Evolutionary conservation across 2,797 vertebrate species (phyloP).

Genomic region (Lerista edwardsae): DNA sequence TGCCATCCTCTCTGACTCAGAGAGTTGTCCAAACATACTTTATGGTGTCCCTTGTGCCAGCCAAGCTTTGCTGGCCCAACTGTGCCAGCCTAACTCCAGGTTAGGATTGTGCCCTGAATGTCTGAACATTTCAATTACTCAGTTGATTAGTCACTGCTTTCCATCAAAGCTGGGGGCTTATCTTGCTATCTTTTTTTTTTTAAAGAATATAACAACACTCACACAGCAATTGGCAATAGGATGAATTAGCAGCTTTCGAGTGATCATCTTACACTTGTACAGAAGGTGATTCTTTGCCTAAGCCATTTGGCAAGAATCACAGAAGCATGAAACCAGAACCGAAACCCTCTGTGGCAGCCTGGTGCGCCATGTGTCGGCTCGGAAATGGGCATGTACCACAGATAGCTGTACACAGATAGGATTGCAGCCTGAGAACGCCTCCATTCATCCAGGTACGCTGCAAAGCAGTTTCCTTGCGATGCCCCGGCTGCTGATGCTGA

Average conservation of each 20-base stretch:
- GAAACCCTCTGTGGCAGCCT: neutral
- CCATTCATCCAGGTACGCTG: neutral
- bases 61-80: no score
- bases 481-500: neutral
- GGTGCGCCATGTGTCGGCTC: neutral
- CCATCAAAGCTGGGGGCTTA: no score
- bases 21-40: no score
- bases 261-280: neutral
- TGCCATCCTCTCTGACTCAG: no score
- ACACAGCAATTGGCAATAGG: no score
- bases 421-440: neutral
- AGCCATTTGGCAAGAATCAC: neutral
- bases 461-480: constrained; percentile 34
- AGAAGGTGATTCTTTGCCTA: neutral
- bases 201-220: no score
- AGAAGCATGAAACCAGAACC: neutral
- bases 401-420: neutral
- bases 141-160: no score
- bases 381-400: neutral
- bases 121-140: no score
- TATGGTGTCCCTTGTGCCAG: no score
- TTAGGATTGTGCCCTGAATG: no score
- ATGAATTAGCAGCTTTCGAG: neutral
- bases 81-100: no score
- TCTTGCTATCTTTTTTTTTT: no score